phyloP scores from a whole-genome alignment of 2,888 invertebrate species.

The Rotaria macrura region DNA sequence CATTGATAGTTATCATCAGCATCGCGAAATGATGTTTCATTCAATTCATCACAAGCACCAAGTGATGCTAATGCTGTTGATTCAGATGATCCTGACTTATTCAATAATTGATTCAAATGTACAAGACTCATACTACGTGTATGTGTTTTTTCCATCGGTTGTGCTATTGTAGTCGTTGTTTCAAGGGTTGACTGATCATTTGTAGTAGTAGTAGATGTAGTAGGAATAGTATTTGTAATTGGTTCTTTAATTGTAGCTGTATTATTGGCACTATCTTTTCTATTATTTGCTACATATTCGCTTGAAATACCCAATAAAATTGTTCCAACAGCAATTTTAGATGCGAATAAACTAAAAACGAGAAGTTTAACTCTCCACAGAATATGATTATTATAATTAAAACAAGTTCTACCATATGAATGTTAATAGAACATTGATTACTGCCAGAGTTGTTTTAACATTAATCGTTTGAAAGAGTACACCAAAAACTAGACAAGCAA shows the following conservation, averaged over 20 bases:
- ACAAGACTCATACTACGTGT: background rate
- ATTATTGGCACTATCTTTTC: background rate
- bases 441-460: constrained; percentile 52
- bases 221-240: background rate
- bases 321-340: background rate
- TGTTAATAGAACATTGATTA: background rate
- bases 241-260: background rate
- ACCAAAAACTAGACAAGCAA: constrained; percentile 80
- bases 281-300: background rate
- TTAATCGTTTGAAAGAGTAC: constrained; percentile 73
- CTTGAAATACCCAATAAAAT: background rate
- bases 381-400: too few species aligned
- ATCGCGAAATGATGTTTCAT: constrained; percentile 19
- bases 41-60: background rate
- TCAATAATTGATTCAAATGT: background rate
- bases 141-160: background rate
- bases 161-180: background rate
- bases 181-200: background rate
- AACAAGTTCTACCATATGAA: background rate
- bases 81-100: background rate
- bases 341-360: background rate
- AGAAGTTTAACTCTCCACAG: background rate
- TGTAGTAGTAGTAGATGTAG: too few species aligned
- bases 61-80: background rate
- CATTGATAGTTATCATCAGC: background rate